Conservation (phyloP, 2,797 vertebrate genomes). For the Silurus aristotelis region DNA sequence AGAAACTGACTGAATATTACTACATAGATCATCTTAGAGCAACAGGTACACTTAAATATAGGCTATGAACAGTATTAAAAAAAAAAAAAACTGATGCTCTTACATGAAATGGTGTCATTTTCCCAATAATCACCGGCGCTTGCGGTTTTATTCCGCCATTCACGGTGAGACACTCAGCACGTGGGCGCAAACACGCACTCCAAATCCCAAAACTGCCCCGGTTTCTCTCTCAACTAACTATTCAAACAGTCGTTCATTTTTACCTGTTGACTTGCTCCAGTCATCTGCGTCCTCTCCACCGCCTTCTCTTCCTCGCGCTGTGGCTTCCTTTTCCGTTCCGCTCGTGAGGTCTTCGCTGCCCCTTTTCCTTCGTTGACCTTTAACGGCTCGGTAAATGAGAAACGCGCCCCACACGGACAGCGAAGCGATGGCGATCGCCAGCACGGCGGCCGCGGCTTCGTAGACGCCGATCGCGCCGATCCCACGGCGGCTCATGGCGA, state of each 20-base stretch:
- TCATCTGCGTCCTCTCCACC: constrained; percentile 21
- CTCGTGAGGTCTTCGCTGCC: constrained; percentile 29
- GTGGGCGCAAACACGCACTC: not conserved
- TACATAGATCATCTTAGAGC: no score
- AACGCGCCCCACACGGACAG: constrained; percentile 67
- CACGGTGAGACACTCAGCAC: not conserved
- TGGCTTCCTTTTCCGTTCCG: constrained; percentile 40
- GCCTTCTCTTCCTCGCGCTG: not conserved
- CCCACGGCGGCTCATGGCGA: constrained; percentile 27
- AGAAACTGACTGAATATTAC: not conserved
- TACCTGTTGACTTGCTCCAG: constrained; percentile 73
- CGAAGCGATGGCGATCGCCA: constrained; percentile 55
- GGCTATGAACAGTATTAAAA: not conserved
- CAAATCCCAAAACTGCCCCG: not conserved
- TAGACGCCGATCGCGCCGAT: constrained; percentile 68
- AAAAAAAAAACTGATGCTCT: not conserved
- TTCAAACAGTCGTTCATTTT: constrained; percentile 32
- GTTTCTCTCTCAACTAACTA: not conserved
- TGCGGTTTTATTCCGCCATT: not conserved
- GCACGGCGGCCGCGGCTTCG: constrained; percentile 68
- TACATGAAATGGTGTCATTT: not conserved
- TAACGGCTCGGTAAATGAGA: constrained; percentile 69
- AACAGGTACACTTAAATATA: not conserved
- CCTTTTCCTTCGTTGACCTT: constrained; percentile 63
- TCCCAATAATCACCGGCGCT: not conserved